These are phyloP conservation scores for Lordiphosa stackelbergi DNA, from an alignment of 1,140 invertebrate species.

Conservation along the genomic window DNA sequence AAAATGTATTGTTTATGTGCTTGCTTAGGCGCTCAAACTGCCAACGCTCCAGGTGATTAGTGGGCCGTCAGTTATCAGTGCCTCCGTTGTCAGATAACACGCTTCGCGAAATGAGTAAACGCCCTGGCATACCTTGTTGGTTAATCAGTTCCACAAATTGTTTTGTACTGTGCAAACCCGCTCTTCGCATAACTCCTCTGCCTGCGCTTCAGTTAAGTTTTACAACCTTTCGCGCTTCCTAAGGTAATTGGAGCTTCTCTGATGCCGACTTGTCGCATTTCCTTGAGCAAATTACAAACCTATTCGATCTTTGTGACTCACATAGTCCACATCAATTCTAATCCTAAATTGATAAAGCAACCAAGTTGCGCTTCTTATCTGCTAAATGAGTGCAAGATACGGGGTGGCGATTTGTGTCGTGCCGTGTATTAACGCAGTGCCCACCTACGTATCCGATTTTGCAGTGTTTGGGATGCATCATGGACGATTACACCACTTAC, in stretches of 20 bases:
- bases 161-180: constrained; percentile 24
- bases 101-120: constrained; percentile 67
- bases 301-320: constrained; percentile 19
- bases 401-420: constrained; percentile 16
- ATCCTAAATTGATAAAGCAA: constrained; percentile 47
- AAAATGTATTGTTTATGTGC: constrained; percentile 57
- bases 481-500: constrained; percentile 47
- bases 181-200: background rate
- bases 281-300: too few species aligned
- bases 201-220: constrained; percentile 1
- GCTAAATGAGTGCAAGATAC: constrained; percentile 53
- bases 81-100: constrained; percentile 45
- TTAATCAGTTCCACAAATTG: constrained; percentile 53
- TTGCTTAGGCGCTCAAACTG: constrained; percentile 37
- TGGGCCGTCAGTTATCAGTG: constrained; percentile 32
- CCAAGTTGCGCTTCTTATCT: constrained; percentile 48
- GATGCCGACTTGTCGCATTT: too few species aligned
- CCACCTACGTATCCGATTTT: constrained; percentile 52
- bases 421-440: constrained; percentile 43
- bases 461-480: constrained; percentile 19
- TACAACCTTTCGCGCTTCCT: background rate
- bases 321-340: constrained; percentile 34
- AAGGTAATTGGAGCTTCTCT: too few species aligned
- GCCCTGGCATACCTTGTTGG: constrained; percentile 50
- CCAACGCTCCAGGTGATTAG: constrained; percentile 48